A percentile compares a stretch with the other conserved stretches of the same genome.
phyloP scores from a whole-genome alignment of 1,140 invertebrate species.

The Tetranychus urticae region DNA sequence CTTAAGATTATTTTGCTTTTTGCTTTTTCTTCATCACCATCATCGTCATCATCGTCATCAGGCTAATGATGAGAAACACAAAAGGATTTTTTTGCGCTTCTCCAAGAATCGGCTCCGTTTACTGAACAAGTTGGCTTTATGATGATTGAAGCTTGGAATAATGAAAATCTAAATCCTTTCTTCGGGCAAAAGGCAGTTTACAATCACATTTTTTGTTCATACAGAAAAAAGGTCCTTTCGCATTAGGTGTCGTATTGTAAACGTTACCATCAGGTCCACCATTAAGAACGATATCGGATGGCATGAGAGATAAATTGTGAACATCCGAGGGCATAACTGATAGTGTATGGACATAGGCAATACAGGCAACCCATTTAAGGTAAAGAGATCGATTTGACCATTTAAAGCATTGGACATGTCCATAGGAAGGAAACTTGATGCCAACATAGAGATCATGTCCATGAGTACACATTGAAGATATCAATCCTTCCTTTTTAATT shows the following conservation, averaged over 20 bases:
- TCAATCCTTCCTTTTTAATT: not conserved
- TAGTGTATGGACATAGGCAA: constrained; percentile 1
- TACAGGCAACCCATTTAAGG: constrained; percentile 1
- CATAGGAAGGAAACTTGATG: constrained; percentile 1
- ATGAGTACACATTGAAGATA: not conserved
- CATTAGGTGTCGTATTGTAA: constrained; percentile 1
- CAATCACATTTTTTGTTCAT: constrained; percentile 1
- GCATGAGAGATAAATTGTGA: not conserved
- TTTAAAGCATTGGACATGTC: constrained; percentile 1
- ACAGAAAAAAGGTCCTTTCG: constrained; percentile 1
- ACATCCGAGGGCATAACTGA: not conserved
- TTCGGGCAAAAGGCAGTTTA: not conserved
- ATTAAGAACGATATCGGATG: not conserved
- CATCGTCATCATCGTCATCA: no score
- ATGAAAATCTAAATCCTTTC: constrained; percentile 3
- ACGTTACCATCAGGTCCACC: constrained; percentile 2
- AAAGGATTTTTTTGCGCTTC: no score
- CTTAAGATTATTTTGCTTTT: no score
- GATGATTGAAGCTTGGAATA: not conserved
- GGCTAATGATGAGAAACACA: no score
- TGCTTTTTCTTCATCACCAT: no score
- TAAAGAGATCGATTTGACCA: not conserved
- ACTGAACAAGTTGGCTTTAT: not conserved
- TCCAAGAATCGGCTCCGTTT: not conserved
- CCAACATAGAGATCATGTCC: constrained; percentile 1